Conservation (phyloP, 2,888 invertebrate genomes). For the Uropetala carovei region DNA sequence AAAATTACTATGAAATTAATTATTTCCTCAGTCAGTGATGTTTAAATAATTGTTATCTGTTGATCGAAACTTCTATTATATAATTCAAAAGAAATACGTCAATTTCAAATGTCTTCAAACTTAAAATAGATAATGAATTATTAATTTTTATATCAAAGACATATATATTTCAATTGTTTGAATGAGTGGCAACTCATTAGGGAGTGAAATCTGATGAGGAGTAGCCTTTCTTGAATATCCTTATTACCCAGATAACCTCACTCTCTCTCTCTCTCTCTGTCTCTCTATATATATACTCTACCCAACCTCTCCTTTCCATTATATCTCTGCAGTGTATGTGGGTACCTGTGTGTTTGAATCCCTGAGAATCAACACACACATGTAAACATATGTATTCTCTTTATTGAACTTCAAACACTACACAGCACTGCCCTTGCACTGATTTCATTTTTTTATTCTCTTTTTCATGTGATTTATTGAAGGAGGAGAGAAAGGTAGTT, state of each 20-base stretch:
- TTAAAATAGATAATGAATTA: too few species aligned
- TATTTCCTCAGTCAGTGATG: not conserved
- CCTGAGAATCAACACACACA: slow-evolving; percentile 59
- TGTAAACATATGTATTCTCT: slow-evolving; percentile 57
- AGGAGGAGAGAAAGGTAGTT: slow-evolving; percentile 64
- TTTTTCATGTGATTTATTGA: slow-evolving; percentile 66
- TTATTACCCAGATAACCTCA: slow-evolving; percentile 37
- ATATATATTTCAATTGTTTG: slow-evolving; percentile 12
- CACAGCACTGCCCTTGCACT: slow-evolving; percentile 67
- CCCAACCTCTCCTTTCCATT: slow-evolving; percentile 61
- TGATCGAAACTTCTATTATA: too few species aligned
- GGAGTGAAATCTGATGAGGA: slow-evolving; percentile 10
- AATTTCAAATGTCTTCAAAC: too few species aligned
- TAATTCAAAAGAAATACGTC: too few species aligned
- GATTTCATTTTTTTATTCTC: slow-evolving; percentile 66
- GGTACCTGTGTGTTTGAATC: slow-evolving; percentile 63
- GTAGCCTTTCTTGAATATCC: slow-evolving; percentile 1
- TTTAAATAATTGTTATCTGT: too few species aligned
- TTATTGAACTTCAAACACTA: slow-evolving; percentile 65
- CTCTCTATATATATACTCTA: slow-evolving; percentile 66
- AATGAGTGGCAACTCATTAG: slow-evolving; percentile 45
- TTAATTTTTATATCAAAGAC: not conserved
- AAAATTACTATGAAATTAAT: not conserved
- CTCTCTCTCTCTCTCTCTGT: slow-evolving; percentile 61
- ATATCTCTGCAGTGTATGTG: slow-evolving; percentile 53